Base-by-base conservation (phyloP, 2,113 vertebrate genomes). In the Ciconia boyciana region DNA sequence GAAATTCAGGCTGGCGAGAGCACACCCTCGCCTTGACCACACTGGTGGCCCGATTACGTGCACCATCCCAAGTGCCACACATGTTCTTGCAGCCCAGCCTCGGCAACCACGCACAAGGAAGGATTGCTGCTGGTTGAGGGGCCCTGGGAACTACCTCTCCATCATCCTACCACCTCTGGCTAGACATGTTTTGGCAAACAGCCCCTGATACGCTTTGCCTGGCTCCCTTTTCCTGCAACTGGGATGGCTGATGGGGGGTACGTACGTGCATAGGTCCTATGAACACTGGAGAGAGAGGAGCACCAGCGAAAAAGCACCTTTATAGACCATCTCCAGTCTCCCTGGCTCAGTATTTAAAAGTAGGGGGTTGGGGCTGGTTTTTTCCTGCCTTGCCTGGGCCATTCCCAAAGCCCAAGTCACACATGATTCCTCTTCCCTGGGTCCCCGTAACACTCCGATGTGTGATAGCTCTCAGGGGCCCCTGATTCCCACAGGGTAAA, bases 191-290 rank as follows among this genome's bases (percentile, higher is more conserved):
- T 83, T 32, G 28, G 34, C 51, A 87, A 93, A 54, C 3, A 69
- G 3, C 3, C 5, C 39, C 18, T 57, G 32, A 55, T n/a, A n/a
- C 1, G 7, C 31, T 84, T 78, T 65, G 21, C 19, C 61, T 41
- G 60, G 20, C 36, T 90, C 34, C 46, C 66, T 51, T 32, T 46
- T 74, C n/a, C 46, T 62, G 62, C 17, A 51, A 3, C 12, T 0
- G 0, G 26, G 31, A 8, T 11, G 55, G 36, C 60, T n/a, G 48
- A 72, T 19, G 10, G 9, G 41, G 69, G 12, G 6, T 12, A 5
- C 1, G 6, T 12, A 5, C 1, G 1, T 11, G 29, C 74, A 60
- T 25, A 74, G 52, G 44, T 80, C 32, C 66, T 0, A 0, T 8
- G 16, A 51, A 36, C 13, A 0, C 16, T n/a, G 46, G 31, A 46